Conservation (phyloP, 2,888 invertebrate genomes). For the Oligia latruncula region DNA sequence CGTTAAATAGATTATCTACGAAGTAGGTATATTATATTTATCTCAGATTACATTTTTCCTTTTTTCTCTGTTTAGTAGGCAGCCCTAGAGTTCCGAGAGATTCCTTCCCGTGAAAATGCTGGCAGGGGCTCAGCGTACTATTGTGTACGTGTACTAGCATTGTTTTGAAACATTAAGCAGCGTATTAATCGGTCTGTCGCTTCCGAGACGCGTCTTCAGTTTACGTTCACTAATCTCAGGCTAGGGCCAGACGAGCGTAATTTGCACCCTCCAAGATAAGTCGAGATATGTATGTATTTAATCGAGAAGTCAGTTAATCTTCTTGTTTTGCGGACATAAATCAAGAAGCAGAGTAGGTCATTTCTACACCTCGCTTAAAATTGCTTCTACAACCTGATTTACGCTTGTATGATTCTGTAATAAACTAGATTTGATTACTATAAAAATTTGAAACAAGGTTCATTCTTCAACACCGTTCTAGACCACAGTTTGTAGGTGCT, state of each 20-base stretch:
- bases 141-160: slow-evolving; percentile 36
- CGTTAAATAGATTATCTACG: background rate
- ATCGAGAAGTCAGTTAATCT: slow-evolving; percentile 7
- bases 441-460: background rate
- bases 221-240: slow-evolving; percentile 31
- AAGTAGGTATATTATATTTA: background rate
- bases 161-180: slow-evolving; percentile 56
- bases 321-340: background rate
- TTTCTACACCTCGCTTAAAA: background rate
- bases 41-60: background rate
- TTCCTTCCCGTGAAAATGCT: slow-evolving; percentile 35
- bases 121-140: slow-evolving; percentile 40
- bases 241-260: slow-evolving; percentile 20
- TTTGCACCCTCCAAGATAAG: slow-evolving; percentile 30
- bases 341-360: background rate
- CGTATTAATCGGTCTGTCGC: slow-evolving; percentile 44
- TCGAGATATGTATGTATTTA: slow-evolving; percentile 7
- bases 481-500: slow-evolving; percentile 27
- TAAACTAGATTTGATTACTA: background rate
- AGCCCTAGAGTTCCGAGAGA: slow-evolving; percentile 32
- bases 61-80: background rate
- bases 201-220: slow-evolving; percentile 19
- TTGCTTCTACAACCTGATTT: background rate
- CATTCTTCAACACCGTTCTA: slow-evolving; percentile 8
- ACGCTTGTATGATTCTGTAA: background rate